phyloP scores from a whole-genome alignment of 2,888 invertebrate species.

The Agrypnus murinus region DNA sequence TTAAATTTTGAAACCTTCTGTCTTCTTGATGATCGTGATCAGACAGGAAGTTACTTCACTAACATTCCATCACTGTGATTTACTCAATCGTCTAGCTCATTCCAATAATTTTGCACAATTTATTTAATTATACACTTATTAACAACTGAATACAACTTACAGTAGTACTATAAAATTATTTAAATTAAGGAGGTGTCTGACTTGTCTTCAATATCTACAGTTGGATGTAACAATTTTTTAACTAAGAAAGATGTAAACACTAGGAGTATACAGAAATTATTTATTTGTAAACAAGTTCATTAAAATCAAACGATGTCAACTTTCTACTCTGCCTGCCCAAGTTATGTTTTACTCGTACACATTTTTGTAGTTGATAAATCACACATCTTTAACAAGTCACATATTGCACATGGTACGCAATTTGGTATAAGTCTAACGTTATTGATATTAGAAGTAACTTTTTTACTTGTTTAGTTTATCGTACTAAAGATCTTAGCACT shows the following conservation, averaged over 20 bases:
- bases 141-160: neutral
- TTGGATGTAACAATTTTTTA: slow-evolving; percentile 1
- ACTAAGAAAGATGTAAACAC: too few species aligned
- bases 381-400: neutral
- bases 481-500: too few species aligned
- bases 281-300: neutral
- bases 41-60: slow-evolving; percentile 14
- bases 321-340: neutral
- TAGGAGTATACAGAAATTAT: too few species aligned
- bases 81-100: slow-evolving; percentile 8
- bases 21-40: neutral
- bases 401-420: too few species aligned
- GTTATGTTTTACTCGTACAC: neutral
- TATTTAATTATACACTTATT: too few species aligned
- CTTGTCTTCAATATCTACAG: neutral
- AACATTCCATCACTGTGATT: slow-evolving; percentile 15
- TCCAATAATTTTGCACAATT: slow-evolving; percentile 9
- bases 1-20: neutral
- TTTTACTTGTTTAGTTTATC: too few species aligned
- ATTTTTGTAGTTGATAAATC: neutral
- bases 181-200: slow-evolving; percentile 11
- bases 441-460: too few species aligned
- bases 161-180: too few species aligned
- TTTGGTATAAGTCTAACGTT: too few species aligned
- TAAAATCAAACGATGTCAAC: neutral